Base-by-base conservation (phyloP, 1,140 invertebrate species). In the Orius laevigatus region DNA sequence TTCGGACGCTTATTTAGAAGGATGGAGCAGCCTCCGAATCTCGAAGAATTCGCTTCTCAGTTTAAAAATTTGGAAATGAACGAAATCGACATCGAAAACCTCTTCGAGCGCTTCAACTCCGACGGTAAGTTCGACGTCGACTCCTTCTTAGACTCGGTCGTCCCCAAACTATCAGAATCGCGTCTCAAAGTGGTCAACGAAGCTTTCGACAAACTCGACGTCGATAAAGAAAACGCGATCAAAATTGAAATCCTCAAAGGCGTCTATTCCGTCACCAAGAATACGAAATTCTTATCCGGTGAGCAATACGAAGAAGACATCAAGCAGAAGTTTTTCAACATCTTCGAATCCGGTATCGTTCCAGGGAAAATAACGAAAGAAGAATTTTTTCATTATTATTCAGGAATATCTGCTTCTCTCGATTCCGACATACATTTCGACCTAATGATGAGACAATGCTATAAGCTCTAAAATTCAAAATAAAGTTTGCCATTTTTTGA, bases 381-480 rank as follows among this genome's bases (percentile, higher is more conserved):
- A 57, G 92, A 96, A 67, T 96, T 95, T 59, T 68, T 86, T 60
- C 90, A 94, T 63, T 96, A 95, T 62, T 95, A 96, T 64, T 74
- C 84, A 41, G 88, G 80, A 1, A 84, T 97, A 32, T 93, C 88
- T 64, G 84, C 89, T 8, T 91, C 88, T 1, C 88, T 95, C 38
- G 91, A 96, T 63, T 81, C 88, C 53, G 91, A 95, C 60, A 78
- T 78, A 31, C 95, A 91, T 60, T 96, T 96, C 59, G 90, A 95
- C 65, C 67, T 95, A 35, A 90, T 95, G 84, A 93, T 95, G 76
- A 73, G 91, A 50, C 82, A 85, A 58, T 78, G 84, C n/a, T 95
- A 85, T 66, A 86, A 85, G 63, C 68, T 93, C 54, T 89, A 76
- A 45, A 16, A n/a, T 5, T 16, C 3, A 25, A 25, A 4, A 25